Conservation (phyloP, 2,888 invertebrate species). For the Herminia tarsipennalis region DNA sequence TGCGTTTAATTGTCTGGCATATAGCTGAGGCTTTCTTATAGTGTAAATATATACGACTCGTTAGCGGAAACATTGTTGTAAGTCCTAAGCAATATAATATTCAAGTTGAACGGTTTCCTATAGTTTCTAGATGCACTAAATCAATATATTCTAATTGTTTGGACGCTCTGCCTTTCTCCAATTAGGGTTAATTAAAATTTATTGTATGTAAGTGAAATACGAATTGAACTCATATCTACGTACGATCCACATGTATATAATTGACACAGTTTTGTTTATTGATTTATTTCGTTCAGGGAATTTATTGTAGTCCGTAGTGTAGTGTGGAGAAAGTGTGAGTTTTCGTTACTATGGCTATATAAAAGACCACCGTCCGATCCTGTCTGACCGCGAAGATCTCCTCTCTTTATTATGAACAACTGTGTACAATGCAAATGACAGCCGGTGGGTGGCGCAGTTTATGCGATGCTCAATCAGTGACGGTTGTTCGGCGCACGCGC, state of each 20-base stretch:
- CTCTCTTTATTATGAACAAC: slow-evolving; percentile 48
- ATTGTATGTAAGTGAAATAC: slow-evolving; percentile 68
- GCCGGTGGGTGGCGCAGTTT: slow-evolving; percentile 75
- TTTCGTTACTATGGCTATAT: slow-evolving; percentile 36
- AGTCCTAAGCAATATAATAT: neutral
- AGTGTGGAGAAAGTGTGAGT: slow-evolving; percentile 35
- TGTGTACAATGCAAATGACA: slow-evolving; percentile 65
- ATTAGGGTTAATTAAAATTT: slow-evolving; percentile 72
- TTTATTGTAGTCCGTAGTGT: slow-evolving; percentile 45
- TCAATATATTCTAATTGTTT: slow-evolving; percentile 34
- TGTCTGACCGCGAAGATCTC: slow-evolving; percentile 38
- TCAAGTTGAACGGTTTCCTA: neutral
- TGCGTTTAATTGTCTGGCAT: slow-evolving; percentile 55
- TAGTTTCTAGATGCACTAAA: slow-evolving; percentile 21
- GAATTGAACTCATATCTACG: slow-evolving; percentile 53
- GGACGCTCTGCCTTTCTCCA: slow-evolving; percentile 53
- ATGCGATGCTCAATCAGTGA: slow-evolving; percentile 74
- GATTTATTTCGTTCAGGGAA: slow-evolving; percentile 64
- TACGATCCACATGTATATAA: slow-evolving; percentile 57
- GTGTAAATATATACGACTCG: too few species aligned
- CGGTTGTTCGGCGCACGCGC: slow-evolving; percentile 77
- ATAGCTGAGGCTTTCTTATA: too few species aligned
- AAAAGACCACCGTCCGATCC: slow-evolving; percentile 41
- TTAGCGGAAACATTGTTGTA: too few species aligned
- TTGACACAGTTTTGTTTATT: slow-evolving; percentile 67